Base-by-base conservation (phyloP, 2,113 vertebrate genomes). In the Hydrochoerus hydrochaeris region DNA sequence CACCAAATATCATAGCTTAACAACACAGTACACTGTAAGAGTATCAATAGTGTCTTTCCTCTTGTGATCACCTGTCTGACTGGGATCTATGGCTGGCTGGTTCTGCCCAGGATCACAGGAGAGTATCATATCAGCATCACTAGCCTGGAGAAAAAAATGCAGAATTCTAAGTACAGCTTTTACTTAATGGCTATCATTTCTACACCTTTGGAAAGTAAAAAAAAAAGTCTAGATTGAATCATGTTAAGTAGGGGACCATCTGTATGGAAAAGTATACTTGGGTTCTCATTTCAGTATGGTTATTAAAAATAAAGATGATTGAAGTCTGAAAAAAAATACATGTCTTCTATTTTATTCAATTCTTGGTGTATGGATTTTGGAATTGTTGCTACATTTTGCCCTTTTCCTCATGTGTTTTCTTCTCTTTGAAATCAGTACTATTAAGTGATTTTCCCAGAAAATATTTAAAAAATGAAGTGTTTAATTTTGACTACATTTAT, bases 381-480 rank as follows among this genome's bases (percentile, higher is more conserved):
- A 22, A 73, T n/a, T 94, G 28, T 93, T 41, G 57, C 1, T 57
- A 16, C 57, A 41, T 46, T 3, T 30, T 58, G 32, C 9, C 62
- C 67, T 28, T 35, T 57, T 83, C 75, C 5, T 41, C 2, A 26
- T 77, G 16, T 78, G 22, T 91, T 0, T 88, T 26, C 13, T 35
- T 73, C 49, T 90, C 54, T 82, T 82, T 92, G 73, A 94, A 80
- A 19, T 54, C 14, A 60, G 41, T 28, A 30, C 19, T 22, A 85
- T 90, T 24, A 91, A 73, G 93, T 80, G 75, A 88, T 58, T 93
- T 88, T 80, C 7, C 49, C 69, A 94, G 57, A 54, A 95, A 89
- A 87, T 89, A 62, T n/a, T 32, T 57, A 57, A 85, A 67, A 83
- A 52, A 57, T 60, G 44, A 78, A 85, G 38, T 69, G 12, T 28